Conservation (phyloP, 2,888 invertebrate genomes). For the Acanthosoma haemorrhoidale region DNA sequence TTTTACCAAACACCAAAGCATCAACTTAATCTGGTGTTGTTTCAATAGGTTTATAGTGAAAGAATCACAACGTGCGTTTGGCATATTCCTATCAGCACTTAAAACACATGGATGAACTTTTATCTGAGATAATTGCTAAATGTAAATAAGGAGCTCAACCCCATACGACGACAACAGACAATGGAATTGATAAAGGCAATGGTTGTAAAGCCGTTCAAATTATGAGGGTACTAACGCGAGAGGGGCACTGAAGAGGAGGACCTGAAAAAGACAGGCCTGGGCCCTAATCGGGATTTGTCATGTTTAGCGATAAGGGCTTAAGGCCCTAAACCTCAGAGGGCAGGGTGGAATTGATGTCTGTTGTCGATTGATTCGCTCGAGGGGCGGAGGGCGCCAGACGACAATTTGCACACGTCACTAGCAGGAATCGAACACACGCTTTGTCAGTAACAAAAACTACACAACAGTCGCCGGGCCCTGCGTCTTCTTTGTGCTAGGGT, state of each 20-base stretch:
- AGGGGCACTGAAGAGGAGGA: neutral
- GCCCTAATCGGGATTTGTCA: constrained; percentile 24
- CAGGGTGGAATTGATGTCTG: constrained; percentile 13
- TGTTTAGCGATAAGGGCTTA: constrained; percentile 24
- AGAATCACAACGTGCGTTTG: too few relatives aligned
- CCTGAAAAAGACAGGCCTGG: constrained; percentile 21
- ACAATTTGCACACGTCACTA: constrained; percentile 34
- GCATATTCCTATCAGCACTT: too few relatives aligned
- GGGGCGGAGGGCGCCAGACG: neutral
- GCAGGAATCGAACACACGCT: constrained; percentile 7
- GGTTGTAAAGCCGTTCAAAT: neutral
- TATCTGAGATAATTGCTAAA: too few relatives aligned
- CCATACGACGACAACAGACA: neutral
- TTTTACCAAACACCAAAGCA: too few relatives aligned
- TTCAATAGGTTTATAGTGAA: too few relatives aligned
- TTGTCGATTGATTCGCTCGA: constrained; percentile 18
- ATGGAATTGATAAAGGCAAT: constrained; percentile 1
- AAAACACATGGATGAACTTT: too few relatives aligned
- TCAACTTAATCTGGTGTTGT: too few relatives aligned
- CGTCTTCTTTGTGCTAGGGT: neutral
- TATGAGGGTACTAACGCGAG: constrained; percentile 13
- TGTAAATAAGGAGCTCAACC: too few relatives aligned
- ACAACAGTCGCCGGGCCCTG: neutral
- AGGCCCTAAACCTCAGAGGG: constrained; percentile 13
- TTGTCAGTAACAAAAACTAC: constrained; percentile 25